Evolutionary conservation across 2,113 vertebrate genomes (phyloP).

Genomic region (Clupea harengus): DNA sequence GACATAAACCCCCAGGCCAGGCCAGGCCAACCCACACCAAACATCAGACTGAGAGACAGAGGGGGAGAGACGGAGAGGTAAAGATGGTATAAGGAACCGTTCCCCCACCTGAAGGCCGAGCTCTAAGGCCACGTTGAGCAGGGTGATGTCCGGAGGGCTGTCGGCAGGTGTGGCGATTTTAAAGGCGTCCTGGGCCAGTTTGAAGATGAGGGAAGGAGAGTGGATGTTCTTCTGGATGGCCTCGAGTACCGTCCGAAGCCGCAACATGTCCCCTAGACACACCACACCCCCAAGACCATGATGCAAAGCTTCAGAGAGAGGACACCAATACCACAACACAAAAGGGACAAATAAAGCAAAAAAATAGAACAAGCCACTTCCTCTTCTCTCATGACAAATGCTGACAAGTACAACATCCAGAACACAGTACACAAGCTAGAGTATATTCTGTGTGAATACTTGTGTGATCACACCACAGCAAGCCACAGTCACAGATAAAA

Average conservation of each 20-base stretch:
- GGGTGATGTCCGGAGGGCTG: slow-evolving; percentile 87
- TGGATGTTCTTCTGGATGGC: slow-evolving; percentile 99
- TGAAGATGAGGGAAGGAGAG: slow-evolving; percentile 97
- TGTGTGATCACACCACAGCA: background rate
- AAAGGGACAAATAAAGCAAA: too few relatives aligned
- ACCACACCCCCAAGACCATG: background rate
- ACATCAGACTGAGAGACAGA: too few relatives aligned
- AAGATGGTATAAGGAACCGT: too few relatives aligned
- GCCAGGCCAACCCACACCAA: too few relatives aligned
- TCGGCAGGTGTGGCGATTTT: slow-evolving; percentile 95
- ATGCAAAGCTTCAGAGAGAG: background rate
- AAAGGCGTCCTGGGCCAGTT: slow-evolving; percentile 96
- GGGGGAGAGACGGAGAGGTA: too few relatives aligned
- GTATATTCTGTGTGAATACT: background rate
- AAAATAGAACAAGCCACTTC: too few relatives aligned
- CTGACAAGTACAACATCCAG: too few relatives aligned
- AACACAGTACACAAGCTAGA: background rate
- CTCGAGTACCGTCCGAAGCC: slow-evolving; percentile 91
- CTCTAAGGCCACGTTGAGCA: slow-evolving; percentile 94
- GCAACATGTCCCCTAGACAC: slow-evolving; percentile 86
- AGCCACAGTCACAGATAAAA: too few relatives aligned
- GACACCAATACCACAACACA: too few relatives aligned
- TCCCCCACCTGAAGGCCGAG: slow-evolving; percentile 90
- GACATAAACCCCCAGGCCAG: too few relatives aligned
- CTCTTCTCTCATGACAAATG: too few relatives aligned